phyloP scores from a whole-genome alignment of 2,797 vertebrate genomes.

The Semaprochilodus insignis region DNA sequence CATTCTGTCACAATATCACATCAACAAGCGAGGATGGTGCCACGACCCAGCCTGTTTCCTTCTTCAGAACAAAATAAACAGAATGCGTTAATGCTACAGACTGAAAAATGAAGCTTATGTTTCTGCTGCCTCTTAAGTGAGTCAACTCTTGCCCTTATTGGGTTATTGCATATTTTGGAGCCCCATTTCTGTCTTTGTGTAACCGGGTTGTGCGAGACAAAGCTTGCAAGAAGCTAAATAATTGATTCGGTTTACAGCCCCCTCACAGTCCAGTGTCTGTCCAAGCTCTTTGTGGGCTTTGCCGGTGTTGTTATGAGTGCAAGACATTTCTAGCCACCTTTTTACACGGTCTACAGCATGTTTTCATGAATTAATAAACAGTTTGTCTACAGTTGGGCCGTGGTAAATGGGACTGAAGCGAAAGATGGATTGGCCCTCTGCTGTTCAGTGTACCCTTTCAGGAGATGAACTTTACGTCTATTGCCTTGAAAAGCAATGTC shows the following conservation, averaged over 20 bases:
- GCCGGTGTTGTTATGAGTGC: constrained; percentile 4
- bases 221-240: constrained; percentile 34
- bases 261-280: constrained; percentile 6
- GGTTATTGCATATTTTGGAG: background rate
- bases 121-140: background rate
- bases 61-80: background rate
- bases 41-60: background rate
- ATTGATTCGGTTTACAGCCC: constrained; percentile 45
- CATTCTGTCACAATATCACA: constrained; percentile 21
- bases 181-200: constrained; percentile 6
- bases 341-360: constrained; percentile 36
- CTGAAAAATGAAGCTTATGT: background rate
- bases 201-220: background rate
- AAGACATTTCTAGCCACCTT: constrained; percentile 28
- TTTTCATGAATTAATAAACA: constrained; percentile 53
- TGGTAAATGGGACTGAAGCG: constrained; percentile 30
- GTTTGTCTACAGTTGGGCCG: constrained; percentile 22
- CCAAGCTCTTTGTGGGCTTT: constrained; percentile 18
- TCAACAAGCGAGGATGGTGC: background rate
- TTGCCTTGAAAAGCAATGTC: background rate
- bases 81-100: background rate
- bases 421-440: constrained; percentile 11
- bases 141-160: background rate
- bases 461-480: background rate
- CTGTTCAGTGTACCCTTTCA: background rate